Base-by-base conservation (phyloP, 2,113 vertebrate species). In the Pterophyllum scalare region DNA sequence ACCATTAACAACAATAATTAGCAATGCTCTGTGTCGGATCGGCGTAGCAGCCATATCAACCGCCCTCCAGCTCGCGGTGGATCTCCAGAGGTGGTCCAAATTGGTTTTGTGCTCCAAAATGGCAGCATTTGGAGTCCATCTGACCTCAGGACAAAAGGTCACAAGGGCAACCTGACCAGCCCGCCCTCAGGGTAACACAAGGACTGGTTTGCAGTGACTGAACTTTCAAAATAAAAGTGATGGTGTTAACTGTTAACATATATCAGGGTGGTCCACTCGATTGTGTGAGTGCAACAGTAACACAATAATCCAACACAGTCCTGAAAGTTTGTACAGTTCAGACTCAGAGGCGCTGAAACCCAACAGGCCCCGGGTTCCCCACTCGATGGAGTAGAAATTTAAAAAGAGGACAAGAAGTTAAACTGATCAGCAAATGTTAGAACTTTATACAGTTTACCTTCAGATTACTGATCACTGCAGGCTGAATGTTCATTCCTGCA, bases 111-210 rank as follows among this genome's bases (percentile, higher is more conserved):
- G n/a, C n/a, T n/a, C n/a, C n/a, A n/a, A n/a, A n/a, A n/a, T 0
- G 62, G 62, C 2, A 5, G 13, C 3, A 33, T 7, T 64, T 33
- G 1, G 2, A 64, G 33, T 43, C 11, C 40, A 43, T 13, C 40
- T 33, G 31, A 33, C 3, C 3, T 4, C 20, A 22, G 33, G 33
- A 38, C 11, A 0, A 13, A 6, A 40, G 0, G 0, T n/a, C 40
- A 46, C 40, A 28, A 26, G 22, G 0, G 2, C 64, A 28, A 49
- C 40, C 8, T 24, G 17, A 49, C 65, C 49, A 49, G 7, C 52
- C 17, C 1, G 65, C 43, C 43, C 2, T 49, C 1, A 49, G 65
- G 49, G 43, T 1, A 70, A 70, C 40, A 67, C 8, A 0, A 12
- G 2, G 0, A 49, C 43, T 14, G 6, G 43, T 70, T 28, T 28